Conservation (phyloP, 2,113 vertebrate species). For the Pseudopodoces humilis region DNA sequence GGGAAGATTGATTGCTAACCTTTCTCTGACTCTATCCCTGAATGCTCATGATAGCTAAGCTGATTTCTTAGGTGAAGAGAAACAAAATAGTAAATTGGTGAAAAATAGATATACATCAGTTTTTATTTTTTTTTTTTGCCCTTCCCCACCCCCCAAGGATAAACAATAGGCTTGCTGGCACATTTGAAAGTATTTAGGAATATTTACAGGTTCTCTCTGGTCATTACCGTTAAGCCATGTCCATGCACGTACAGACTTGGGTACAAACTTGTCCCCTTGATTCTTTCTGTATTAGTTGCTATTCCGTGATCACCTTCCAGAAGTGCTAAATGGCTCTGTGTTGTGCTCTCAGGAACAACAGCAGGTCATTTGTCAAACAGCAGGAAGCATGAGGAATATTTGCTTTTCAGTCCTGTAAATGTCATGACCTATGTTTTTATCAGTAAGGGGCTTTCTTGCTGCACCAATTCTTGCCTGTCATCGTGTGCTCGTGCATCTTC, state of each 20-base stretch:
- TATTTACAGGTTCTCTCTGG: background rate
- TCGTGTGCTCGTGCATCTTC: background rate
- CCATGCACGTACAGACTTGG: background rate
- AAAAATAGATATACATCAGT: background rate
- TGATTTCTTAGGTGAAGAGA: background rate
- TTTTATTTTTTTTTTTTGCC: background rate
- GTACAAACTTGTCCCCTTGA: background rate
- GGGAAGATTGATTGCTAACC: background rate
- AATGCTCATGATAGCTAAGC: background rate
- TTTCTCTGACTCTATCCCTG: background rate
- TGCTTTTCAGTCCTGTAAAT: background rate
- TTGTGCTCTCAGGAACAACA: background rate
- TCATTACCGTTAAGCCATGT: background rate
- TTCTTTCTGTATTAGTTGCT: background rate
- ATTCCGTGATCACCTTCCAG: background rate
- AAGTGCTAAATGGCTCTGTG: background rate
- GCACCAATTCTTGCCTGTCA: background rate
- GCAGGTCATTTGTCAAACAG: background rate
- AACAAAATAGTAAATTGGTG: background rate
- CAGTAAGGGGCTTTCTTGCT: background rate
- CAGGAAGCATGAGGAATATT: background rate
- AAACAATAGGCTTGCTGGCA: background rate
- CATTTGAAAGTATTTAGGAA: background rate
- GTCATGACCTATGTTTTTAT: background rate
- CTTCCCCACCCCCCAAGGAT: background rate